A percentile compares a stretch with the other conserved stretches of the same genome.
These are phyloP conservation scores for Drosophila falleni DNA, from an alignment of 2,888 invertebrate species.

Conservation along the genomic window DNA sequence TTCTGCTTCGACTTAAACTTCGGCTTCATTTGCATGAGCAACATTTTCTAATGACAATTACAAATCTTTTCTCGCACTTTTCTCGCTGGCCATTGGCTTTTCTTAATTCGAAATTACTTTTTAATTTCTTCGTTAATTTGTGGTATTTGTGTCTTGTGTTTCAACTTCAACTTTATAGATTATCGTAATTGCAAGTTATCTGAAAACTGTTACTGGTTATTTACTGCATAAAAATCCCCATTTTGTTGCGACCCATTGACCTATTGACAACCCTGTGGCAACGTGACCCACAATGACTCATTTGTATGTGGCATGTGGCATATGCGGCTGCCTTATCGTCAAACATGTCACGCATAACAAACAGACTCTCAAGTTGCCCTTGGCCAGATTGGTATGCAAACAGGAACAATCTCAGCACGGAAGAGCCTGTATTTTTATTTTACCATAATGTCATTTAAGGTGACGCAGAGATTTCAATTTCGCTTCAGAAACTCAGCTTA, in stretches of 20 bases:
- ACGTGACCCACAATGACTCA: conserved; percentile 70
- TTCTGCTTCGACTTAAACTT: background rate
- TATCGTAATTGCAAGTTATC: conserved; percentile 19
- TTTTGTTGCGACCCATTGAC: conserved; percentile 70
- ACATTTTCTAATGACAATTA: conserved; percentile 73
- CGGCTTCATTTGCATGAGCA: conserved; percentile 70
- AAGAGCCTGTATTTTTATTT: conserved; percentile 15
- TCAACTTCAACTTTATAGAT: conserved; percentile 10
- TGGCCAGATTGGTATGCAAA: conserved; percentile 73
- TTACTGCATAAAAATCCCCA: conserved; percentile 24
- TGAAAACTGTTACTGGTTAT: conserved; percentile 1
- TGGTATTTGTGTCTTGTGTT: conserved; percentile 33
- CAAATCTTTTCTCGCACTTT: conserved; percentile 51
- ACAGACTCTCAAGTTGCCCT: conserved; percentile 48
- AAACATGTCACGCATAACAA: conserved; percentile 71
- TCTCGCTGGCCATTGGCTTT: conserved; percentile 11
- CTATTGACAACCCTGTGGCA: conserved; percentile 54
- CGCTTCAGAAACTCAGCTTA: conserved; percentile 13
- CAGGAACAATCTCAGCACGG: conserved; percentile 40
- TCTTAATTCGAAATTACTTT: conserved; percentile 68
- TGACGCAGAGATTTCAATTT: conserved; percentile 58
- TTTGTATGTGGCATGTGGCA: conserved; percentile 79
- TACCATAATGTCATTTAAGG: conserved; percentile 31
- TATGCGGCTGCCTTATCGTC: conserved; percentile 55
- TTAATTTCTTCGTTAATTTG: conserved; percentile 77